Base-by-base conservation (phyloP, 2,888 invertebrate species). In the Nezara viridula region DNA sequence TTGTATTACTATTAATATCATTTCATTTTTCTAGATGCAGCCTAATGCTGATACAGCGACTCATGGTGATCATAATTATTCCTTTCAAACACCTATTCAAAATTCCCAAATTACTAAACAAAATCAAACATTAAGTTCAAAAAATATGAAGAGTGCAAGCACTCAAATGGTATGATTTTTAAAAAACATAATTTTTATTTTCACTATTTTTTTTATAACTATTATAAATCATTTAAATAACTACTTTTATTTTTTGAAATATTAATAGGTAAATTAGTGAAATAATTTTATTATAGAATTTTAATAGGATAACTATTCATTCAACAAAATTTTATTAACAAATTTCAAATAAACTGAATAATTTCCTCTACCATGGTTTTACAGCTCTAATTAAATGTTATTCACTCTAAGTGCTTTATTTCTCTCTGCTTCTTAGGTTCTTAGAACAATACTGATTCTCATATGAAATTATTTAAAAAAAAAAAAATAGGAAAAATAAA, bases 11-110 rank as follows among this genome's bases (percentile, higher is more conserved):
- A 55, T 55, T 55, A 44, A 44, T 44, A 24, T 27, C 27, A 27
- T 27, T 77, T 77, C 21, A 24, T 27, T 81, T 47, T 90, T 89
- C 88, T 90, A 93, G 93, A 93, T 93, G 92, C 93, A 93, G 90
- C 90, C 93, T 40, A 93, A 93, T n/a, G 93, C 93, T 6, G 93
- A 93, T 91, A 92, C 93, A 12, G 24, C 77, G 32, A 92, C 93
- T 21, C 92, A 93, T 40, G 93, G 86, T 50, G 89, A 89, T n/a
- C 85, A 89, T 60, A 90, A 89, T 49, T 90, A 89, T 73, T 77
- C 88, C 21, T 90, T 86, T 73, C 90, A 90, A 50, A 89, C 89
- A 27, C 44, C 88, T 49, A 73, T 88, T 52, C 77, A 73, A 40
- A 52, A 24, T 50, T 49, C 81, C 55, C 81, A 73, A 19, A 66